phyloP scores from a whole-genome alignment of 2,888 invertebrate genomes.

The Tromatobia lineatoria region DNA sequence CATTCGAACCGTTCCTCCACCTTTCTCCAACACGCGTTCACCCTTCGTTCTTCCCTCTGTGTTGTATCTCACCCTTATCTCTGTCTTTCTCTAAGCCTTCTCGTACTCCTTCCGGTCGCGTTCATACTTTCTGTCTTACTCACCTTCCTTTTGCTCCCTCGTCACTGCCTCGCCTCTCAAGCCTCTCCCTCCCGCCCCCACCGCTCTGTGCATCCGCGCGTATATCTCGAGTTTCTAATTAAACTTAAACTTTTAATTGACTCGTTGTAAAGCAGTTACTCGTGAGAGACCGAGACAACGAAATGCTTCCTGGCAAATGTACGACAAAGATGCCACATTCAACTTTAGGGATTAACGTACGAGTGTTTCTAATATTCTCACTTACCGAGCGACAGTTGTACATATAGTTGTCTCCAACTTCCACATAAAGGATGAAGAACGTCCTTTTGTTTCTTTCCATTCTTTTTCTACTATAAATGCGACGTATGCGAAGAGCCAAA shows the following conservation, averaged over 20 bases:
- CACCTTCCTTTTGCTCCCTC: conserved; percentile 40
- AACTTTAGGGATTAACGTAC: conserved; percentile 41
- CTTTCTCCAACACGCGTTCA: conserved; percentile 37
- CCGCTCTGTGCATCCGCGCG: conserved; percentile 68
- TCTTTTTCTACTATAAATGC: background rate
- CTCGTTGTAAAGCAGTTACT: conserved; percentile 82
- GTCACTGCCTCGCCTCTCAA: conserved; percentile 40
- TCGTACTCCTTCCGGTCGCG: conserved; percentile 49
- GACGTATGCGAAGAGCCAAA: background rate
- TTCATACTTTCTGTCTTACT: conserved; percentile 53
- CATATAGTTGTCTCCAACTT: background rate
- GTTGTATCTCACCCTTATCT: conserved; percentile 35
- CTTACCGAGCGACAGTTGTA: background rate
- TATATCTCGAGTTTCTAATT: conserved; percentile 83
- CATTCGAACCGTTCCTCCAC: conserved; percentile 56
- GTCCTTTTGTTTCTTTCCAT: background rate
- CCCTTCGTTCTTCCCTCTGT: conserved; percentile 24
- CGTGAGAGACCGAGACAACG: conserved; percentile 69
- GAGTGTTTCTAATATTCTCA: conserved; percentile 56
- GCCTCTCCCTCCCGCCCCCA: conserved; percentile 16
- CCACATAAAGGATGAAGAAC: background rate
- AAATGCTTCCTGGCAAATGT: conserved; percentile 10
- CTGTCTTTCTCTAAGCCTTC: conserved; percentile 47
- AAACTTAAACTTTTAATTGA: conserved; percentile 85
- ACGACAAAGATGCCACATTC: conserved; percentile 50